Evolutionary conservation across 1,140 invertebrate genomes (phyloP).

Genomic region (Diploscapter pachys): DNA sequence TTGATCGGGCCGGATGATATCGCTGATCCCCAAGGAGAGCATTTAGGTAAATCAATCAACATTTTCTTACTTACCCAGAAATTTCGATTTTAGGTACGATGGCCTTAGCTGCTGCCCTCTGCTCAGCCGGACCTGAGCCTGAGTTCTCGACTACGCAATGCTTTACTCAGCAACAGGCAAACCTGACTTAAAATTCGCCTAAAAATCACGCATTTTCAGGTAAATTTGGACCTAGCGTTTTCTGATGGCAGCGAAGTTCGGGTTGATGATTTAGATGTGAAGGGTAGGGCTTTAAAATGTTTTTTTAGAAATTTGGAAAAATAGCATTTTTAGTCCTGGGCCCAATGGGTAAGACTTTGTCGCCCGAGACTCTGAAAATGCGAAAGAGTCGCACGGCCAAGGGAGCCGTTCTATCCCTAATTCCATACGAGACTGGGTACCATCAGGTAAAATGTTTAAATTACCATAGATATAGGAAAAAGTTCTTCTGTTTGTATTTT

Average conservation of each 20-base stretch:
- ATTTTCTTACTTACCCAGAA: too few species aligned
- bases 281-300: slow-evolving; percentile 10
- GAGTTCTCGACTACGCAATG: slow-evolving; percentile 29
- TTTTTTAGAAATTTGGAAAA: neutral
- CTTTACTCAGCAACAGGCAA: slow-evolving; percentile 44
- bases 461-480: too few species aligned
- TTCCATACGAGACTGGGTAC: slow-evolving; percentile 84
- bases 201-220: slow-evolving; percentile 10
- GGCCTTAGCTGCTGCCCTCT: slow-evolving; percentile 45
- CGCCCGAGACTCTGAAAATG: slow-evolving; percentile 23
- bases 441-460: slow-evolving; percentile 71
- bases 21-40: slow-evolving; percentile 70
- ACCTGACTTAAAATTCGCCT: too few species aligned
- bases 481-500: slow-evolving; percentile 26
- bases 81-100: slow-evolving; percentile 32
- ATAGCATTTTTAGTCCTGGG: slow-evolving; percentile 69
- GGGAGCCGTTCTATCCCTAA: slow-evolving; percentile 75
- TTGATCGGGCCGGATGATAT: slow-evolving; percentile 75
- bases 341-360: slow-evolving; percentile 64
- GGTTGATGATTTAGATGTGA: slow-evolving; percentile 73
- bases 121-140: slow-evolving; percentile 59
- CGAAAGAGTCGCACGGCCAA: slow-evolving; percentile 60
- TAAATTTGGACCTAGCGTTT: slow-evolving; percentile 60
- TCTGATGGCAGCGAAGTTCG: slow-evolving; percentile 70
- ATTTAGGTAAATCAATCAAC: slow-evolving; percentile 4